phyloP scores from a whole-genome alignment of 2,888 invertebrate species.

The Aphodius sticticus region DNA sequence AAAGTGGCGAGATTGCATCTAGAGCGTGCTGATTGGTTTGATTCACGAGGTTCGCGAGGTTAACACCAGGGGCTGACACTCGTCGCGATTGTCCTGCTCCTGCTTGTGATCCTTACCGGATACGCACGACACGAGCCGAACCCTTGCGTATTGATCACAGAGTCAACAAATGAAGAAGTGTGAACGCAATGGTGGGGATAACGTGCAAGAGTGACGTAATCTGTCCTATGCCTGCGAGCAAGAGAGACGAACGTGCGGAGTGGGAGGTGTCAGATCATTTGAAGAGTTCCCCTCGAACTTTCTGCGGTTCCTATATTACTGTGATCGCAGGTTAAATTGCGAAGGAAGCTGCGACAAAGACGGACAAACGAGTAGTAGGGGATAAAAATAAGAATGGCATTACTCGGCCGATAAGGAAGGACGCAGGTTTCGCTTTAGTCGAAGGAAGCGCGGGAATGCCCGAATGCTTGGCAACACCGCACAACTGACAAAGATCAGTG shows the following conservation, averaged over 20 bases:
- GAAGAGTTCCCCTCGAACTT: constrained; percentile 22
- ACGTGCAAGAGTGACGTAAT: constrained; percentile 27
- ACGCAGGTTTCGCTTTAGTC: constrained; percentile 36
- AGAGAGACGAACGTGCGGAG: constrained; percentile 37
- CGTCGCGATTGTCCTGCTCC: background rate
- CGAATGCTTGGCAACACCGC: constrained; percentile 48
- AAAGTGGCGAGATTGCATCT: background rate
- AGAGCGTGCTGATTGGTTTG: constrained; percentile 4
- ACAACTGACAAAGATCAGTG: constrained; percentile 54
- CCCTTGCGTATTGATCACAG: constrained; percentile 54
- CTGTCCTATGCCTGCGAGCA: constrained; percentile 29
- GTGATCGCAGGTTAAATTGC: constrained; percentile 54
- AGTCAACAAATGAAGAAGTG: constrained; percentile 59
- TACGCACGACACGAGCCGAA: constrained; percentile 50
- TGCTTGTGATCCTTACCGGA: constrained; percentile 40
- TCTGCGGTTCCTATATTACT: constrained; percentile 51
- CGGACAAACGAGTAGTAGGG: constrained; percentile 46
- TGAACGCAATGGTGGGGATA: constrained; percentile 46
- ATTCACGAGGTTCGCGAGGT: background rate
- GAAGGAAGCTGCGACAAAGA: constrained; percentile 51
- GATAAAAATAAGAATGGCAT: constrained; percentile 51
- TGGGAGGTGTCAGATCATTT: constrained; percentile 33
- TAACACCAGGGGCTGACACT: background rate
- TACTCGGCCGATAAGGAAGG: constrained; percentile 39
- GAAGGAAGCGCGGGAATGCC: constrained; percentile 37